phyloP scores from a whole-genome alignment of 2,113 vertebrate species.

The Stictonetta naevosa region DNA sequence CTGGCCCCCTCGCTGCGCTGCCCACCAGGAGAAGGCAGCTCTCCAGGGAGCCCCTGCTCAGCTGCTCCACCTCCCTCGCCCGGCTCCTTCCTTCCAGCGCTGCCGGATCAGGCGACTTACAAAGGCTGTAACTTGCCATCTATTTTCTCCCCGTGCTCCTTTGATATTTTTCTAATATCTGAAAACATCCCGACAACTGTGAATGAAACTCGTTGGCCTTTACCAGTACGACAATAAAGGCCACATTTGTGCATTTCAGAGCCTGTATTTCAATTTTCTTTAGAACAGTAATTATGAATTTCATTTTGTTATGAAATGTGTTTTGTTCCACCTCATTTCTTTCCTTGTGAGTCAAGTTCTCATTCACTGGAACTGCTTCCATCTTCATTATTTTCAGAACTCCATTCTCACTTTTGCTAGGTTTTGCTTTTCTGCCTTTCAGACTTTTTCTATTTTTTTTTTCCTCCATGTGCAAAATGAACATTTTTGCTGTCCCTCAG shows the following conservation, averaged over 20 bases:
- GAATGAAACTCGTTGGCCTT: background rate
- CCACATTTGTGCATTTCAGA: background rate
- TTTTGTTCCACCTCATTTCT: background rate
- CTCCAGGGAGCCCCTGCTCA: background rate
- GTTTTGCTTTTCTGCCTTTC: background rate
- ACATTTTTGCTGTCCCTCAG: background rate
- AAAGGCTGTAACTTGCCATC: background rate
- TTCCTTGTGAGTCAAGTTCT: background rate
- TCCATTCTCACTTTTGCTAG: background rate
- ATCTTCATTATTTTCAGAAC: background rate
- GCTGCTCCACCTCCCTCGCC: background rate
- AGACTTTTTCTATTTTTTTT: no score
- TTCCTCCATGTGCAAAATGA: background rate
- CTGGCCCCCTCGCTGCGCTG: background rate
- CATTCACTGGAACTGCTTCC: background rate
- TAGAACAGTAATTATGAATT: background rate
- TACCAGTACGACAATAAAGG: background rate
- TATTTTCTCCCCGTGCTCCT: background rate
- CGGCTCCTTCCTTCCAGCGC: background rate
- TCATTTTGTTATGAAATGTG: background rate
- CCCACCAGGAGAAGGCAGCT: background rate
- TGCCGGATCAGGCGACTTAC: rapidly evolving
- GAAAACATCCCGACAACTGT: background rate
- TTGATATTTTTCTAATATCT: background rate
- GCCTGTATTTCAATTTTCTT: background rate